Evolutionary conservation across 1,140 invertebrate species (phyloP), one percentile per base, ranked within the genome.

Genomic region (Brachionus angularis): DNA sequence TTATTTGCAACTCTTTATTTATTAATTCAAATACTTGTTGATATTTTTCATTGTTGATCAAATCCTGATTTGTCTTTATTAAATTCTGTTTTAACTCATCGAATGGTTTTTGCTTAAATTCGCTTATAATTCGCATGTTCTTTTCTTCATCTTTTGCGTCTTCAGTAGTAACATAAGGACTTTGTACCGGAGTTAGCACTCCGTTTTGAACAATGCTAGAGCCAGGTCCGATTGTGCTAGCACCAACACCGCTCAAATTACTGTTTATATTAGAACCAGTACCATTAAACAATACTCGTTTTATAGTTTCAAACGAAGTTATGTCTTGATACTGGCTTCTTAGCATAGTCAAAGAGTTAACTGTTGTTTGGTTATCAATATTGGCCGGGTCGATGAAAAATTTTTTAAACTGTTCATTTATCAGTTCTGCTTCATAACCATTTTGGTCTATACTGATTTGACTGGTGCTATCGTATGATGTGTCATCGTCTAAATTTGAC

Each of bases 401-500:
- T 23, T 39, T 58, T 7, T 23, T 58, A 8, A 23, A 23, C 27
- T 58, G 27, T 29, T 21, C 21, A 10, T 33, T 18, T 3, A 8
- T 25, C 7, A 34, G 33, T 2, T 58, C 53, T 3, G 25, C 21
- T 16, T 58, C 53, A n/a, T 39, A 55, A 16, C 52, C 53, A n/a
- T n/a, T n/a, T 18, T 39, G 33, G 27, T 67, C 62, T 2, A 67
- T 36, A 42, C 62, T 67, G n/a, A 67, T 31, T 36, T 67, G 62
- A 29, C 62, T 67, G 3, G 44, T 14, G 25, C 62, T 67, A 33
- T 67, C 62, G 42, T 67, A 67, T 2, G 62, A 67, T 1, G 62
- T 67, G 23, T 67, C 62, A 33, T 67, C 62, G 62, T 67, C 62
- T 10, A 47, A 16, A 42, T 42, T 34, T 18, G 62, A 67, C 16